Evolutionary conservation across 2,113 vertebrate species (phyloP).

Genomic region (Bombycilla garrulus): DNA sequence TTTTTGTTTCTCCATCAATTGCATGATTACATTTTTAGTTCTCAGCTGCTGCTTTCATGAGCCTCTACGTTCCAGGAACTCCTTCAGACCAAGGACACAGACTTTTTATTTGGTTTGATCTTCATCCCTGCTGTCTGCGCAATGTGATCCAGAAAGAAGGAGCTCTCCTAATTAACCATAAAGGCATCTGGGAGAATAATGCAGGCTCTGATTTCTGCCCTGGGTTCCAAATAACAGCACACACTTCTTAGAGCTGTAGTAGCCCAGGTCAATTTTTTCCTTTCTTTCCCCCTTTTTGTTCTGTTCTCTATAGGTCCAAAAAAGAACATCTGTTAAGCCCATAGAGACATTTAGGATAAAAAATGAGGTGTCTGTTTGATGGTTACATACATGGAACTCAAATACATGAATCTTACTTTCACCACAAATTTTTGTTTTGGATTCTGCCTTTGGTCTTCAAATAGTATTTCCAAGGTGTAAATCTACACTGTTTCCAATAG

Average conservation of each 20-base stretch:
- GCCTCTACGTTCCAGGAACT: not conserved
- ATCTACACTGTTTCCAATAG: not conserved
- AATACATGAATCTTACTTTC: conserved; percentile 9
- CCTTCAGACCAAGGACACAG: not conserved
- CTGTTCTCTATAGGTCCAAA: not conserved
- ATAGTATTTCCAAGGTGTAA: not conserved
- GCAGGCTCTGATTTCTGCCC: not conserved
- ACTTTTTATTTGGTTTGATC: not conserved
- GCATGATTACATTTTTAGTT: not conserved
- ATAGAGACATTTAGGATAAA: conserved; percentile 8
- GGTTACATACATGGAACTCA: not conserved
- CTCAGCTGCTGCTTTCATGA: not conserved
- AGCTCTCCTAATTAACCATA: not conserved
- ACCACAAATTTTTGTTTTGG: conserved; percentile 11
- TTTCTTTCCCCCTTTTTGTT: not conserved
- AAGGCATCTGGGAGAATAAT: not conserved
- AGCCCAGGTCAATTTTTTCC: not conserved
- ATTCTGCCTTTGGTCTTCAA: not conserved
- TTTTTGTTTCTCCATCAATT: not conserved
- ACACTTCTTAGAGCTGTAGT: not conserved
- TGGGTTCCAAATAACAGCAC: not conserved
- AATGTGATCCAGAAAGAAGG: not conserved
- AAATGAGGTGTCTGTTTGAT: conserved; percentile 7
- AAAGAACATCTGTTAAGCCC: conserved; percentile 35
- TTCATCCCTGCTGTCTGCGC: not conserved